Conservation (phyloP, 1,140 invertebrate genomes). For the Octopus bimaculoides region DNA sequence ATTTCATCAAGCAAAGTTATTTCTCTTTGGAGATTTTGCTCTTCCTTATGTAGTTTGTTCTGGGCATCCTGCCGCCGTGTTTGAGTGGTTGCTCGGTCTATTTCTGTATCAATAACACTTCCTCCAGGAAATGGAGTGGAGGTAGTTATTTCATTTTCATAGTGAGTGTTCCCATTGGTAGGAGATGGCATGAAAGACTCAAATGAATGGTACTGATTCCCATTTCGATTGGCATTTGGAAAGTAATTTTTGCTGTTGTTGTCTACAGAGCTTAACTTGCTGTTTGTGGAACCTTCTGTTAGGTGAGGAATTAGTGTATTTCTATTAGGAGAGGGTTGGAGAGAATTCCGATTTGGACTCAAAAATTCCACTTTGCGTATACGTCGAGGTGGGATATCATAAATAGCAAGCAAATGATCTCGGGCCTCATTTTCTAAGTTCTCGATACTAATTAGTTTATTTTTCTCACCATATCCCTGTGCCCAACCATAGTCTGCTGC, state of each 20-base stretch:
- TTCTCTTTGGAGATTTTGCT: conserved; percentile 42
- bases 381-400: conserved; percentile 47
- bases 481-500: conserved; percentile 42
- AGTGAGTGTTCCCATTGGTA: not conserved
- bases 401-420: conserved; percentile 42
- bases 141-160: not conserved
- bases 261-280: too few species aligned
- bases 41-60: conserved; percentile 36
- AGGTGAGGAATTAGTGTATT: too few species aligned
- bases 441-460: conserved; percentile 39
- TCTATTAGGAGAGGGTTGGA: not conserved
- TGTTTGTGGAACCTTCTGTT: too few species aligned
- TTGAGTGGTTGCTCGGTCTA: not conserved
- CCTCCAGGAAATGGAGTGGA: not conserved
- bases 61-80: conserved; percentile 28
- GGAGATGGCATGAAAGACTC: not conserved
- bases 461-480: conserved; percentile 32
- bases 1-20: conserved; percentile 50
- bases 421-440: conserved; percentile 31
- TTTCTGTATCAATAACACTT: conserved; percentile 1
- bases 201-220: not conserved
- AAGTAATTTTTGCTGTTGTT: not conserved
- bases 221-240: not conserved
- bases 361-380: conserved; percentile 32
- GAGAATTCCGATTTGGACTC: not conserved